Percentiles rank a stretch among this genome's conserved stretches.
Evolutionary conservation across 1,140 invertebrate genomes (phyloP).

Genomic region (Thaumatotibia leucotreta): DNA sequence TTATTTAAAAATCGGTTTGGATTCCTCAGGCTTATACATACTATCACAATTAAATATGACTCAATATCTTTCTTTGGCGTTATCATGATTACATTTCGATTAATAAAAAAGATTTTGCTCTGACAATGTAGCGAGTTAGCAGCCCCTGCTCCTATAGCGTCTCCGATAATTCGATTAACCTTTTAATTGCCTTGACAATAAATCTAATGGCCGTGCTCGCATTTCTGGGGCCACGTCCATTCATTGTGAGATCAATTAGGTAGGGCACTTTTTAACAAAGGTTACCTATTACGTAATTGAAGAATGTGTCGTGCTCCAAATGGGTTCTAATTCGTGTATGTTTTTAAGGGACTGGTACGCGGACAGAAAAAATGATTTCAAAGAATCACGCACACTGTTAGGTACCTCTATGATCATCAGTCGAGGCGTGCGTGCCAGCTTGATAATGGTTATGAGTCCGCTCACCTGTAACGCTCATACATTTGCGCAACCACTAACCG

Average conservation of each 20-base stretch:
- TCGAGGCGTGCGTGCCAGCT: slow-evolving; percentile 22
- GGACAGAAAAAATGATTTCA: neutral
- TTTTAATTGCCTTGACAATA: slow-evolving; percentile 44
- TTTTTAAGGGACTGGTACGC: neutral
- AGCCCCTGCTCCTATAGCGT: neutral
- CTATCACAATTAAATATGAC: too few relatives aligned
- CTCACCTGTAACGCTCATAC: slow-evolving; percentile 24
- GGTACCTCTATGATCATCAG: neutral
- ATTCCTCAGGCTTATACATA: too few relatives aligned
- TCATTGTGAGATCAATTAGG: slow-evolving; percentile 56
- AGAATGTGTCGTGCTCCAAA: neutral
- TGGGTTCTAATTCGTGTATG: neutral
- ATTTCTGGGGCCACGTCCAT: slow-evolving; percentile 49
- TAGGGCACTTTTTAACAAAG: slow-evolving; percentile 20
- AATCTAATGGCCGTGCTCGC: slow-evolving; percentile 41
- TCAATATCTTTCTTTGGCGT: too few relatives aligned
- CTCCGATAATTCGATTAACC: slow-evolving; percentile 57
- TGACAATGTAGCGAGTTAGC: neutral
- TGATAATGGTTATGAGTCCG: slow-evolving; percentile 28
- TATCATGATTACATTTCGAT: too few relatives aligned
- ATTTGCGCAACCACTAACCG: slow-evolving; percentile 30
- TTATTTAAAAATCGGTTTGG: too few relatives aligned
- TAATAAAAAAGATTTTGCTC: neutral
- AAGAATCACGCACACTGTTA: slow-evolving; percentile 1
- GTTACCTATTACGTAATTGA: neutral